Percentiles rank a stretch among this genome's conserved stretches.
Evolutionary conservation across 2,888 invertebrate genomes (phyloP).

Genomic region (Mechanitis messenoides): DNA sequence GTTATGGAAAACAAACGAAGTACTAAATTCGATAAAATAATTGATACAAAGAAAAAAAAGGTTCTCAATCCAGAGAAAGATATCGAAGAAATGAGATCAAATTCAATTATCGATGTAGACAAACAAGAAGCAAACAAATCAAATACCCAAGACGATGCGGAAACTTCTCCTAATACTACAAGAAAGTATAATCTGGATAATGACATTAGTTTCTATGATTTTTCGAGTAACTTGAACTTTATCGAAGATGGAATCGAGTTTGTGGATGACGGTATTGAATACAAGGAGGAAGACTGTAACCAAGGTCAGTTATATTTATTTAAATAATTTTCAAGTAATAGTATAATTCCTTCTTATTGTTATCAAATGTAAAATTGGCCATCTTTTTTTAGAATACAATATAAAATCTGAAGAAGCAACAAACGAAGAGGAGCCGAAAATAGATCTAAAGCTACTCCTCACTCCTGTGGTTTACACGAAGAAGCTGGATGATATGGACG

Average conservation of each 20-base stretch:
- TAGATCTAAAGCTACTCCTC: conserved; percentile 61
- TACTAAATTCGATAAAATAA: not conserved
- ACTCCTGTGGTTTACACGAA: conserved; percentile 53
- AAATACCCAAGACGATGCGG: not conserved
- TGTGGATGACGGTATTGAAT: conserved; percentile 43
- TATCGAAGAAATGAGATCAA: conserved; percentile 4
- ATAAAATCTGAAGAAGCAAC: conserved; percentile 8
- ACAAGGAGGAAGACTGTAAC: conserved; percentile 34
- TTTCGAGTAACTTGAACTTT: conserved; percentile 18
- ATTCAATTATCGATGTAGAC: not conserved
- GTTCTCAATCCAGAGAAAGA: not conserved
- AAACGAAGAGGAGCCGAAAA: conserved; percentile 34
- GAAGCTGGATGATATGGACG: conserved; percentile 54
- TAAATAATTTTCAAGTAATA: not conserved
- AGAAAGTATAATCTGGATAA: not conserved
- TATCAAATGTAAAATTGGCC: not conserved
- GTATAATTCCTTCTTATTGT: not conserved
- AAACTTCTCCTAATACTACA: not conserved
- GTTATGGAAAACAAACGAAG: conserved; percentile 19
- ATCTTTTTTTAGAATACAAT: conserved; percentile 23
- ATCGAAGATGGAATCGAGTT: conserved; percentile 53
- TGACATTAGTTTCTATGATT: conserved; percentile 7
- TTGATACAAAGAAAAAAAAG: not conserved
- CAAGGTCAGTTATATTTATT: conserved; percentile 21
- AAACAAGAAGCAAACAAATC: not conserved